Percentiles rank a stretch among this genome's conserved stretches.
Evolutionary conservation across 2,888 invertebrate species (phyloP).

Genomic region (Parthenolecanium corni): DNA sequence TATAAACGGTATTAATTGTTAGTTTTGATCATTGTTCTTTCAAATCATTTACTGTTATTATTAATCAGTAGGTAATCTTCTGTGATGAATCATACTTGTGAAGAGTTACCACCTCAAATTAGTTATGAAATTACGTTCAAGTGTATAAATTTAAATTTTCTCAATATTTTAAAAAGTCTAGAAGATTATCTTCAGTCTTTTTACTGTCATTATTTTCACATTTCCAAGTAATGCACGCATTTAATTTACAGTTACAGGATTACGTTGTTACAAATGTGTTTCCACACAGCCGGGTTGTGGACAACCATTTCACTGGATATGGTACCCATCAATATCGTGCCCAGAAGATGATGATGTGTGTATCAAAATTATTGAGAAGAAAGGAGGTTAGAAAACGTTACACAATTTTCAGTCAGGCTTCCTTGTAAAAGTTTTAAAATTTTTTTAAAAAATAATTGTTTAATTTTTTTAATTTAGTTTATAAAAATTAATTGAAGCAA

Average conservation of each 20-base stretch:
- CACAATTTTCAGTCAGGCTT: neutral
- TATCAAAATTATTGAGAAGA: slow-evolving; percentile 74
- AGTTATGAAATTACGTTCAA: too few relatives aligned
- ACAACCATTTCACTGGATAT: slow-evolving; percentile 69
- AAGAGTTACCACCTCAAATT: too few relatives aligned
- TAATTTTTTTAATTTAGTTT: neutral
- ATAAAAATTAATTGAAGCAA: too few relatives aligned
- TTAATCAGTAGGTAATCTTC: too few relatives aligned
- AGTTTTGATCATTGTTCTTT: too few relatives aligned
- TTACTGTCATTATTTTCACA: neutral
- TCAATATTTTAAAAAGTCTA: neutral
- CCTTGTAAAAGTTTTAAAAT: neutral
- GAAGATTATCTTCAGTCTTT: neutral
- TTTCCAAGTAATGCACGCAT: neutral
- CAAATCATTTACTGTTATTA: too few relatives aligned
- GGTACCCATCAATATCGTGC: slow-evolving; percentile 66
- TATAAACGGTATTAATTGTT: too few relatives aligned
- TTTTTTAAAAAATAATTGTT: neutral
- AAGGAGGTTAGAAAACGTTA: slow-evolving; percentile 59
- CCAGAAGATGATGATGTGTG: slow-evolving; percentile 76
- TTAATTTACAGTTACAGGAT: neutral
- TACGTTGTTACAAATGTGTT: slow-evolving; percentile 83
- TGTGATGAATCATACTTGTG: too few relatives aligned
- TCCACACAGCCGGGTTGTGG: slow-evolving; percentile 82
- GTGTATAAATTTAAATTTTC: neutral